Evolutionary conservation across 2,888 invertebrate genomes (phyloP).

Genomic region (Eilema depressum): DNA sequence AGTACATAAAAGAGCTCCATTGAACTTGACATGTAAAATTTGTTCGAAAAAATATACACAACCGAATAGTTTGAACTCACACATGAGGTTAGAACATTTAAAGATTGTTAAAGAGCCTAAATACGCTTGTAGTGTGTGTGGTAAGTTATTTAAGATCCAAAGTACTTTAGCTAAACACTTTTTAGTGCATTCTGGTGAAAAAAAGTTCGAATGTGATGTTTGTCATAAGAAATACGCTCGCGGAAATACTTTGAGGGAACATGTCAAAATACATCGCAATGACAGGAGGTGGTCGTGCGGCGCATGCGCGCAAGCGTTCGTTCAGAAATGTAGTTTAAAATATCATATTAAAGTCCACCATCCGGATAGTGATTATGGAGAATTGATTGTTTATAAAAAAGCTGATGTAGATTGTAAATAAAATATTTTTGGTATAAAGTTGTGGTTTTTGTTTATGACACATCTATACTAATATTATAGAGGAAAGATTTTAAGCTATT

Average conservation of each 20-base stretch:
- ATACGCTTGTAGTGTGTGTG: conserved; percentile 35
- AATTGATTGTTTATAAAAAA: conserved; percentile 43
- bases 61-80: conserved; percentile 36
- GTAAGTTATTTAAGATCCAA: conserved; percentile 35
- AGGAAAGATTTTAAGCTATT: too few relatives aligned
- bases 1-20: conserved; percentile 38
- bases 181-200: conserved; percentile 54
- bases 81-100: conserved; percentile 42
- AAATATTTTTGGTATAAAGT: conserved; percentile 17
- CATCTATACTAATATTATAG: too few relatives aligned
- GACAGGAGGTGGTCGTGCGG: conserved; percentile 56
- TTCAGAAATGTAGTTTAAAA: conserved; percentile 63
- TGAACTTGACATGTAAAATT: conserved; percentile 45
- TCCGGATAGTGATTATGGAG: conserved; percentile 30
- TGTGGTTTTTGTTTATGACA: conserved; percentile 14
- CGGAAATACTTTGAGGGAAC: conserved; percentile 54
- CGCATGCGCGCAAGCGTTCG: conserved; percentile 57
- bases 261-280: conserved; percentile 60
- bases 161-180: conserved; percentile 26
- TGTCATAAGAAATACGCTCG: conserved; percentile 67
- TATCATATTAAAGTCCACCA: conserved; percentile 54
- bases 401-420: conserved; percentile 33
- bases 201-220: conserved; percentile 71
- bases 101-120: conserved; percentile 32
- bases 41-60: conserved; percentile 44